Evolutionary conservation across 2,888 invertebrate species (phyloP).

Genomic region (Tenthredo scrophulariae): DNA sequence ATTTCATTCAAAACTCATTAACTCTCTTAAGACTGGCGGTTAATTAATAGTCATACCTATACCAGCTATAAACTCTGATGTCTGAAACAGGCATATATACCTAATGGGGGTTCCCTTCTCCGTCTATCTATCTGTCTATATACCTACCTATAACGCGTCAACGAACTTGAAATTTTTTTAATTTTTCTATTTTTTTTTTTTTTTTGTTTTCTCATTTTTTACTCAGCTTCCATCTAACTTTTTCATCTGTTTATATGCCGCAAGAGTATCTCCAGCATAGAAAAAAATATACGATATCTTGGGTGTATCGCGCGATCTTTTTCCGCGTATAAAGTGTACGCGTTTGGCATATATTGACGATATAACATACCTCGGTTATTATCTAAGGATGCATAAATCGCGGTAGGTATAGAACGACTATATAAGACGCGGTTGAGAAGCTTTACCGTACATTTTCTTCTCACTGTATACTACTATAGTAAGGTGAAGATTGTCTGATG

Average conservation of each 20-base stretch:
- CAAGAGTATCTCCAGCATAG: background rate
- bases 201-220: too few species aligned
- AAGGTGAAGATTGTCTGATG: too few species aligned
- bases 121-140: background rate
- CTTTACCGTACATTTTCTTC: background rate
- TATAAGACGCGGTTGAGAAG: background rate
- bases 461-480: too few species aligned
- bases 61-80: background rate
- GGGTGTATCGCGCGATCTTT: background rate
- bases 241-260: background rate
- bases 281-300: too few species aligned
- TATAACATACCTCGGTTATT: slow-evolving; percentile 46
- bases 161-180: slow-evolving; percentile 31
- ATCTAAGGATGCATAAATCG: slow-evolving; percentile 57
- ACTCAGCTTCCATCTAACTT: background rate
- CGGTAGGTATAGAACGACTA: background rate
- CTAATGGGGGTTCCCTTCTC: background rate
- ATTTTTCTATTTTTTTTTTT: background rate
- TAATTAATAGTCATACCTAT: background rate
- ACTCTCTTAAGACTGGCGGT: background rate
- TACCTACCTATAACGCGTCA: slow-evolving; percentile 13
- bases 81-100: background rate
- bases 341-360: slow-evolving; percentile 8
- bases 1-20: background rate
- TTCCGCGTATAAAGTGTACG: slow-evolving; percentile 16